These are phyloP conservation scores for Montipora capitata DNA, from an alignment of 92 coral and sea anemone genomes.

Conservation along the genomic window DNA sequence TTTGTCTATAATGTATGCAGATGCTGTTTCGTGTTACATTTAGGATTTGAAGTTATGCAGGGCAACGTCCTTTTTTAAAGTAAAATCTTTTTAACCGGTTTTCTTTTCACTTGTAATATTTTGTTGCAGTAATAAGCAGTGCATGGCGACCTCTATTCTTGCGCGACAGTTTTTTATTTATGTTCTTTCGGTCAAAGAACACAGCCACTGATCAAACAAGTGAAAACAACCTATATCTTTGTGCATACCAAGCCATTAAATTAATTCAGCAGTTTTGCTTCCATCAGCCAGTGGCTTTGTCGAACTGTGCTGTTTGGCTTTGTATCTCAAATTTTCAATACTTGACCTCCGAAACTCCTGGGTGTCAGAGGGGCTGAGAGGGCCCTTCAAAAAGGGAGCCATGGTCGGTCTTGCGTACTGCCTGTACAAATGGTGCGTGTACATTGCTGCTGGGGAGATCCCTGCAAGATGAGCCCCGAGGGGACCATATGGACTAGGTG, in stretches of 20 bases:
- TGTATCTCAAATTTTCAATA: constrained; percentile 87
- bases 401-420: constrained; percentile 83
- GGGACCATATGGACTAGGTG: constrained; percentile 84
- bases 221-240: too few species aligned
- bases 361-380: constrained; percentile 59
- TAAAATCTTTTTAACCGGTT: not conserved
- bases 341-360: constrained; percentile 85
- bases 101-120: not conserved
- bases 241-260: not conserved
- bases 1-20: not conserved
- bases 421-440: constrained; percentile 79
- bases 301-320: constrained; percentile 83
- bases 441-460: constrained; percentile 69
- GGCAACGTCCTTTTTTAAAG: not conserved
- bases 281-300: constrained; percentile 15
- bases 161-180: not conserved
- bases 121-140: not conserved
- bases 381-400: constrained; percentile 80
- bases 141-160: not conserved
- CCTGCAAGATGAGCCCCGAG: constrained; percentile 72
- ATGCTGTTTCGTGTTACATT: too few species aligned
- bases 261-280: constrained; percentile 20
- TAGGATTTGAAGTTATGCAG: too few species aligned
- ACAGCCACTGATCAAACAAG: too few species aligned
- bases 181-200: too few species aligned